phyloP scores from a whole-genome alignment of 2,113 vertebrate species.

The Leucopternis melanops region DNA sequence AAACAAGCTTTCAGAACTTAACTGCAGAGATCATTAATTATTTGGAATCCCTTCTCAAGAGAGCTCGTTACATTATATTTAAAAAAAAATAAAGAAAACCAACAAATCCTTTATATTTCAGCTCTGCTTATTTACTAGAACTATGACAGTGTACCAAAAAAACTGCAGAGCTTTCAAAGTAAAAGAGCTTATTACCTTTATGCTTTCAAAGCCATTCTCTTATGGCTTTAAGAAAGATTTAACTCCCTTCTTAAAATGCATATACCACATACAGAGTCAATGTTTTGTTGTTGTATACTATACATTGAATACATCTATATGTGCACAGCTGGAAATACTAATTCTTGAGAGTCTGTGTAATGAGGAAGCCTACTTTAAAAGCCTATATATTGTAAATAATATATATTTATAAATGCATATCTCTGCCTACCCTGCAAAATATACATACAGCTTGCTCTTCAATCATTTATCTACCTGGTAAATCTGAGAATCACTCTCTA shows the following conservation, averaged over 20 bases:
- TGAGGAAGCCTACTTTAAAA: not conserved
- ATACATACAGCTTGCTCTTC: not conserved
- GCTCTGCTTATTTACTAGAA: not conserved
- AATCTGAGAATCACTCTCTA: not conserved
- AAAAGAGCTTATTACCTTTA: not conserved
- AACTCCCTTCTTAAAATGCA: not conserved
- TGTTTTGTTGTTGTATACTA: not conserved
- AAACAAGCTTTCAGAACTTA: not conserved
- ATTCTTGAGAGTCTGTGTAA: not conserved
- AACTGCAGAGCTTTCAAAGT: not conserved
- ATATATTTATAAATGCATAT: not conserved
- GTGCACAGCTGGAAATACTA: not conserved
- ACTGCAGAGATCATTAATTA: not conserved
- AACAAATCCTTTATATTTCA: not conserved
- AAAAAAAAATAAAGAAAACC: not conserved
- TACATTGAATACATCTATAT: not conserved
- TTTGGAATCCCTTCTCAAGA: not conserved
- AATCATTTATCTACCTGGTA: not conserved
- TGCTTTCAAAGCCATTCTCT: not conserved
- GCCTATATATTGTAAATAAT: not conserved
- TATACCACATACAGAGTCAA: not conserved
- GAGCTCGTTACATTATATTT: not conserved
- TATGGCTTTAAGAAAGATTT: not conserved
- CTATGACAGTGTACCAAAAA: not conserved
- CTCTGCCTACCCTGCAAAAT: not conserved